Conservation (phyloP, 2,888 invertebrate species). For the Lepidocyrtoides sp. region DNA sequence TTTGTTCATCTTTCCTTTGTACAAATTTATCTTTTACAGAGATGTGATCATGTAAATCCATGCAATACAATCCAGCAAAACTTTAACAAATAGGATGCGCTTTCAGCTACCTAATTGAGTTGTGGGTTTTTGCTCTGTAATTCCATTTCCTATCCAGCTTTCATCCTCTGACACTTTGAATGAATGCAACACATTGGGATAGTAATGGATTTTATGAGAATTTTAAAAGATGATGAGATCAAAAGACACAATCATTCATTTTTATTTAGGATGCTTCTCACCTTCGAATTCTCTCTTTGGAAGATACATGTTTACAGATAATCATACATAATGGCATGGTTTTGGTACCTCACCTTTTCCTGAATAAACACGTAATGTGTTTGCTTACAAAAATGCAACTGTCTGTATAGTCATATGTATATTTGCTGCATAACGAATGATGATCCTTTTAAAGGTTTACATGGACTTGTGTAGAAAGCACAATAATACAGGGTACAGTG, state of each 20-base stretch:
- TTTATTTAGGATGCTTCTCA: slow-evolving; percentile 56
- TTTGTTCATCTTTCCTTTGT: slow-evolving; percentile 49
- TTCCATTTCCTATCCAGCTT: slow-evolving; percentile 80
- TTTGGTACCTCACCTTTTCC: background rate
- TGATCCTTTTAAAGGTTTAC: slow-evolving; percentile 42
- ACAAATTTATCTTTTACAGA: background rate
- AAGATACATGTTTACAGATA: slow-evolving; percentile 41
- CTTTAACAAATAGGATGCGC: slow-evolving; percentile 71
- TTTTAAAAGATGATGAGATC: slow-evolving; percentile 11
- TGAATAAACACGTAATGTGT: slow-evolving; percentile 24
- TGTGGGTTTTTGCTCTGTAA: slow-evolving; percentile 83
- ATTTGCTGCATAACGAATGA: slow-evolving; percentile 40
- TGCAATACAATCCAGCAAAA: background rate
- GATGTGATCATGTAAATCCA: slow-evolving; percentile 5
- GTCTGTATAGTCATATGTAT: no score
- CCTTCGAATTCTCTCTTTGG: slow-evolving; percentile 42
- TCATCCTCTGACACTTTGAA: slow-evolving; percentile 78
- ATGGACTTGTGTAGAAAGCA: background rate
- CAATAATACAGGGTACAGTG: background rate
- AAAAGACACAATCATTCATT: slow-evolving; percentile 33
- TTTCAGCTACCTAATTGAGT: slow-evolving; percentile 82
- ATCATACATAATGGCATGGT: background rate
- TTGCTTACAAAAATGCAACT: background rate
- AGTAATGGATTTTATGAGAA: slow-evolving; percentile 35
- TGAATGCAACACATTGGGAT: slow-evolving; percentile 46